Evolutionary conservation across 2,113 vertebrate genomes (phyloP), one percentile per base, ranked within the genome.

Genomic region (Microtus pennsylvanicus): DNA sequence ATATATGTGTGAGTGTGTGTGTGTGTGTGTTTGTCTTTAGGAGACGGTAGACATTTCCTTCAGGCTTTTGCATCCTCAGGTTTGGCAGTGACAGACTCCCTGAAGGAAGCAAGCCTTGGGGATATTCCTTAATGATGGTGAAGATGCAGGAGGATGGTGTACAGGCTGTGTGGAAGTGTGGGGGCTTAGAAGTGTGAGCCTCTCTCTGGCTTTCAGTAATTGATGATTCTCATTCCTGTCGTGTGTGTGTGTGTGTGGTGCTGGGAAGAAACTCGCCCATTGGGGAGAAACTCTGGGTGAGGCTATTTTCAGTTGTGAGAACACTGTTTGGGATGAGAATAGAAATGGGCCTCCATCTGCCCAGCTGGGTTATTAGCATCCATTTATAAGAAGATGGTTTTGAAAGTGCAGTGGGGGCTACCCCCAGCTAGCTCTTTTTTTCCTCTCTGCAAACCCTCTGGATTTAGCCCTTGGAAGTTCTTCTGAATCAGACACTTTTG

Each of bases 281-380:
- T 63, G 86, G 85, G 85, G 82, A 80, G 89, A 94, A 88, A 88
- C 78, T 93, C 90, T 75, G 86, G 85, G 45, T 81, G 33, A 58
- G 35, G 67, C 67, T 96, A 93, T 90, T 96, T 96, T 96, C 74
- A 90, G 77, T 75, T 26, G 63, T 87, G 93, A 81, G 90, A 92
- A 81, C 19, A 30, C 74, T 94, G 78, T 86, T 85, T 16, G 87
- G 81, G 90, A 75, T 47, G 26, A 47, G 81, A 47, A 50, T 93
- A 90, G 93, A 96, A 93, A 94, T 90, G 87, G 87, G 45, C 82
- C 74, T 90, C 93, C 93, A 75, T 93, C 93, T 96, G 93, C 58
- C 86, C 55, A 47, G 65, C 45, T 80, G 90, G 87, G 38, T 75
- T 67, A 67, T 38, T 90, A 87, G 72, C 38, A 85, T 30, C 38